These are phyloP conservation scores for Myotis pilosus DNA, from an alignment of 2,797 vertebrate species.

Conservation along the genomic window DNA sequence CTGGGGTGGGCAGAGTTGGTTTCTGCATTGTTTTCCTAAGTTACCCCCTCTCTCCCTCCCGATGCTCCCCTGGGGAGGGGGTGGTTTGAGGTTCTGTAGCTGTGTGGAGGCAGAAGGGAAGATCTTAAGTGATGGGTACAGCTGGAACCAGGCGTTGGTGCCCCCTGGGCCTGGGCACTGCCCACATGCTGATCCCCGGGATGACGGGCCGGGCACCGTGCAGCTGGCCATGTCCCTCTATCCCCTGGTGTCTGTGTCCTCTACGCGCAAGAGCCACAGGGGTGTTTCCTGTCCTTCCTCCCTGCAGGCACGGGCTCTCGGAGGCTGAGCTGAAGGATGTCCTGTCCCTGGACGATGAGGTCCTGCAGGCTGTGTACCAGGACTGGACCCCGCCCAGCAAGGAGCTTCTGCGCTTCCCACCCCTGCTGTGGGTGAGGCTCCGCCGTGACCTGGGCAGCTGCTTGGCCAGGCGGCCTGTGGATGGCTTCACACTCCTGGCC, in stretches of 20 bases:
- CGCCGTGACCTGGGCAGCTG: slow-evolving; percentile 82
- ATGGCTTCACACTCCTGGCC: slow-evolving; percentile 80
- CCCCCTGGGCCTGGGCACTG: background rate
- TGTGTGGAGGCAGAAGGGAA: background rate
- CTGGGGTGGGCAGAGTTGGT: accelerated
- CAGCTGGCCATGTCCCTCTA: background rate
- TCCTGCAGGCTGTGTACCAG: slow-evolving; percentile 86
- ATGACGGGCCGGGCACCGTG: accelerated
- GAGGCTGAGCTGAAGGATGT: slow-evolving; percentile 89
- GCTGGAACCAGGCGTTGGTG: accelerated
- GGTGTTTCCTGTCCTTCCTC: background rate
- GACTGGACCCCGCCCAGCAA: slow-evolving; percentile 84
- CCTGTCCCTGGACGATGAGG: slow-evolving; percentile 89
- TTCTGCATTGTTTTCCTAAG: background rate
- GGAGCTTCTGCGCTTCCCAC: slow-evolving; percentile 85
- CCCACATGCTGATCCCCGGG: background rate
- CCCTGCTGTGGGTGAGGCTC: slow-evolving; percentile 87
- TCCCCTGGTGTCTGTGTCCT: background rate
- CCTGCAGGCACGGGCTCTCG: slow-evolving; percentile 87
- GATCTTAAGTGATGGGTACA: background rate
- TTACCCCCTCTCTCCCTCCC: background rate
- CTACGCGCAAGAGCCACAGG: background rate
- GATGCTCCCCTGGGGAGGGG: background rate
- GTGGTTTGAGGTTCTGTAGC: background rate
- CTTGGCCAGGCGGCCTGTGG: slow-evolving; percentile 83